A percentile compares a stretch with the other conserved stretches of the same genome.
Evolutionary conservation across 2,888 invertebrate species (phyloP).

Genomic region (Habroteleia sp.): DNA sequence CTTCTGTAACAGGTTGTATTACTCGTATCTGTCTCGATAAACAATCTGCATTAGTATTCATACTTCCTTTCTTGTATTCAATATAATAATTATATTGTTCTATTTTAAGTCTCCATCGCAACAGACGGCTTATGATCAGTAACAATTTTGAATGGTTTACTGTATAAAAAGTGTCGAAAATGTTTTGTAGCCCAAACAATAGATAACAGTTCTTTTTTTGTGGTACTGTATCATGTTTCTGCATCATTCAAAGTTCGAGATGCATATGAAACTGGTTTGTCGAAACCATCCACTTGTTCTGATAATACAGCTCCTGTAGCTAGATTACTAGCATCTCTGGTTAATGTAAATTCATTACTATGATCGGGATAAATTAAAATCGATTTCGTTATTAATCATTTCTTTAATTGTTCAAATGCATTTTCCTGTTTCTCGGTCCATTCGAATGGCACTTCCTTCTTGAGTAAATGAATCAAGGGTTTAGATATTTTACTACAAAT

Average conservation of each 20-base stretch:
- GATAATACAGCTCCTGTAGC: constrained; percentile 13
- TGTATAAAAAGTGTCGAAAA: neutral
- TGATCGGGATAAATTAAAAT: constrained; percentile 4
- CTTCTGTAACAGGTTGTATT: no score
- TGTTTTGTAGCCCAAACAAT: constrained; percentile 14
- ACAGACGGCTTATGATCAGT: no score
- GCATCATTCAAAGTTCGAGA: constrained; percentile 30
- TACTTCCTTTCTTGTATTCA: no score
- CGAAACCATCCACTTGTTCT: constrained; percentile 10
- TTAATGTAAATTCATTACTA: constrained; percentile 13
- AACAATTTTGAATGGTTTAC: no score
- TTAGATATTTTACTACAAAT: neutral
- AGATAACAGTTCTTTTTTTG: constrained; percentile 18
- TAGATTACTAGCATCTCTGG: constrained; percentile 24
- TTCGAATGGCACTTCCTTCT: neutral
- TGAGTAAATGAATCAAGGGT: neutral
- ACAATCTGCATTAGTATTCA: no score
- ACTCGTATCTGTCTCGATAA: no score
- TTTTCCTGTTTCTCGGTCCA: constrained; percentile 1
- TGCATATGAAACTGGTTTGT: constrained; percentile 22
- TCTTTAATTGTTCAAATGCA: neutral
- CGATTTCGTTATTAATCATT: neutral
- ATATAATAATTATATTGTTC: no score
- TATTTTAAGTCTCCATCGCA: no score
- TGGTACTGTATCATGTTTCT: constrained; percentile 24